phyloP scores from a whole-genome alignment of 1,140 invertebrate genomes.

The Drosophila navojoa region DNA sequence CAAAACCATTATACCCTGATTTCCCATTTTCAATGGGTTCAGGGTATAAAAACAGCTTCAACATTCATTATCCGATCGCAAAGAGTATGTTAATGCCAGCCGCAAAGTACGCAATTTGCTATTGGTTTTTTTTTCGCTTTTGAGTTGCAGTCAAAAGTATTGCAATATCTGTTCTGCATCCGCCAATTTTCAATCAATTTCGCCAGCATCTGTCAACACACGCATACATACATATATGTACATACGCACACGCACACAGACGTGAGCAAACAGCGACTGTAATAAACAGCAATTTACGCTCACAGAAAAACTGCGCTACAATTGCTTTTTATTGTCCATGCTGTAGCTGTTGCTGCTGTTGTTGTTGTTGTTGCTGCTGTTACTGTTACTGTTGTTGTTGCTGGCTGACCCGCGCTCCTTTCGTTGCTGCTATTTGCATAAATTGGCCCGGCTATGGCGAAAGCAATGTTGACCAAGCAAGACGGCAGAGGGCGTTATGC shows the following conservation, averaged over 20 bases:
- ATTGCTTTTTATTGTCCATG: constrained; percentile 18
- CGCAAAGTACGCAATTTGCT: constrained; percentile 16
- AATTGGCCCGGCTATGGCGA: constrained; percentile 43
- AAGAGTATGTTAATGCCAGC: neutral
- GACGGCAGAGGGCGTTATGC: neutral
- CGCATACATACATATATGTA: constrained; percentile 1
- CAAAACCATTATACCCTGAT: too few relatives aligned
- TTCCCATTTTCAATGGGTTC: too few relatives aligned
- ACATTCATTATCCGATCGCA: neutral
- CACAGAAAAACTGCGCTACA: constrained; percentile 24
- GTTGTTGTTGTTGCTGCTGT: neutral
- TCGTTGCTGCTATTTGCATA: constrained; percentile 57
- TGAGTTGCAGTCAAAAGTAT: constrained; percentile 17
- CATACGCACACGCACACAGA: constrained; percentile 7
- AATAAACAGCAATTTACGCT: neutral
- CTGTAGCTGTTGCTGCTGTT: neutral
- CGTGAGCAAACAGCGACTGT: neutral
- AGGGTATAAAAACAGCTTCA: too few relatives aligned
- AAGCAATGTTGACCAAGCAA: constrained; percentile 30
- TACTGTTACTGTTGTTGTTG: neutral
- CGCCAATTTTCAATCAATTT: constrained; percentile 41
- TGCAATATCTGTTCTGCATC: neutral
- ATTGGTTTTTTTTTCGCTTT: neutral
- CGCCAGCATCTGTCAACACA: constrained; percentile 24
- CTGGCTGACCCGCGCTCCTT: neutral